A percentile compares a stretch with the other conserved stretches of the same genome.
These are phyloP conservation scores for Phaonia tiefii DNA, from an alignment of 2,888 invertebrate genomes.

Conservation along the genomic window DNA sequence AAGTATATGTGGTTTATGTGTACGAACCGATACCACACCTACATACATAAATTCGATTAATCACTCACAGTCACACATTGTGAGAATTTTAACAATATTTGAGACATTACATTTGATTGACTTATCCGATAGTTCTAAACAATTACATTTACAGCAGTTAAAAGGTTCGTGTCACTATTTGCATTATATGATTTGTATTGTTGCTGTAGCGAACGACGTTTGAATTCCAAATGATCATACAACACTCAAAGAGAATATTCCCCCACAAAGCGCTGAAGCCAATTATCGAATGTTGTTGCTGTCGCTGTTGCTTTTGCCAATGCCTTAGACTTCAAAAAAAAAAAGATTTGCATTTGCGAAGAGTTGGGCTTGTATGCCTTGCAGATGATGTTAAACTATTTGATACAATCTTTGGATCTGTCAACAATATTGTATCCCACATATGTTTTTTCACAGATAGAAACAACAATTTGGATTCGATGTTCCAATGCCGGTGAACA, in stretches of 20 bases:
- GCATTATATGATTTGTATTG: slow-evolving; percentile 28
- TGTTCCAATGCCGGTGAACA: no score
- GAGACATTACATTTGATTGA: slow-evolving; percentile 77
- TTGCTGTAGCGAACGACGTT: slow-evolving; percentile 55
- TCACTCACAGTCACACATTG: slow-evolving; percentile 50
- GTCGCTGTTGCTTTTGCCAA: neutral
- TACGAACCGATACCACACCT: slow-evolving; percentile 1
- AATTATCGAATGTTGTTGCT: slow-evolving; percentile 46
- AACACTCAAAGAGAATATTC: slow-evolving; percentile 45
- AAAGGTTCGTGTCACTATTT: slow-evolving; percentile 47
- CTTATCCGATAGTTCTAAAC: slow-evolving; percentile 76
- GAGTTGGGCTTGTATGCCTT: no score
- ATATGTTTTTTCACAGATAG: no score
- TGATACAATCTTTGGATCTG: no score
- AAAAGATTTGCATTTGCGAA: no score
- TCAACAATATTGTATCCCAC: no score
- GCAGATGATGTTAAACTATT: no score
- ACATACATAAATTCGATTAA: slow-evolving; percentile 60
- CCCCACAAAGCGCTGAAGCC: slow-evolving; percentile 5
- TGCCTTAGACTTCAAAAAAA: no score
- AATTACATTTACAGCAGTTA: slow-evolving; percentile 62
- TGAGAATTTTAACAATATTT: slow-evolving; percentile 72
- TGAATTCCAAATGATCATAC: slow-evolving; percentile 62
- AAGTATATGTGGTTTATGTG: no score
- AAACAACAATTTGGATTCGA: no score